Base-by-base conservation (phyloP, 53 echinoderm and acorn worm species). In the Echinometra lucunter region DNA sequence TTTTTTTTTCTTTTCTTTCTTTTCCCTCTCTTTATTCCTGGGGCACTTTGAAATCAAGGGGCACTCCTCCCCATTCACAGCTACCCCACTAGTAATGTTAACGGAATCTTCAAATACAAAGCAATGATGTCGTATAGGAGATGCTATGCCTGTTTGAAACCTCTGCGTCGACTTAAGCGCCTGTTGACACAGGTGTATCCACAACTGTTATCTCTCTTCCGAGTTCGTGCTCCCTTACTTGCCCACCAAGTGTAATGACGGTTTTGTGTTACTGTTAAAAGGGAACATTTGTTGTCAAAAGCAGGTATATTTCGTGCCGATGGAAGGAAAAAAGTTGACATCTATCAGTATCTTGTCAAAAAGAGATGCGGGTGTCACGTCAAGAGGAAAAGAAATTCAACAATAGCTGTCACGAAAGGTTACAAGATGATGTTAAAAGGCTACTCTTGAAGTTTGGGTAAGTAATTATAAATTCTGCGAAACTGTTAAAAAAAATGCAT, bases 221-320 rank as follows among this genome's bases (percentile, higher is more conserved):
- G 49, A 85, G 85, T 85, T 85, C 85, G 85, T 85, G 85, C 85
- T 85, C 49, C 27, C 27, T 49, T 28, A 85, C n/a, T 28, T 85
- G 49, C 49, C 49, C 49, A 28, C n/a, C 49, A 45, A 28, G 85
- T 85, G 85, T 85, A 47, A 85, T 85, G 15, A 19, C 81, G 81
- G 85, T 85, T 85, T 85, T 85, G 28, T 49, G 85, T 85, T 85
- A 85, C 85, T 45, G 47, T 85, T 85, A 85, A 85, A 85, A 85
- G 85, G 47, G 28, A 28, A 37, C 47, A 30, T 27, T 45, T 44
- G 85, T 12, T 49, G 85, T 40, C 78, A 78, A 78, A 19, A 30
- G 6, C 7, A 42, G 6, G 78, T 35, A 78, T 35, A 78, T 38
- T 42, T 21, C 78, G 42, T 40, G 78, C 35, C 21, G 78, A 78